Evolutionary conservation across 2,888 invertebrate genomes (phyloP), one percentile per base, ranked within the genome.

Genomic region (Andrena chrysosceles): DNA sequence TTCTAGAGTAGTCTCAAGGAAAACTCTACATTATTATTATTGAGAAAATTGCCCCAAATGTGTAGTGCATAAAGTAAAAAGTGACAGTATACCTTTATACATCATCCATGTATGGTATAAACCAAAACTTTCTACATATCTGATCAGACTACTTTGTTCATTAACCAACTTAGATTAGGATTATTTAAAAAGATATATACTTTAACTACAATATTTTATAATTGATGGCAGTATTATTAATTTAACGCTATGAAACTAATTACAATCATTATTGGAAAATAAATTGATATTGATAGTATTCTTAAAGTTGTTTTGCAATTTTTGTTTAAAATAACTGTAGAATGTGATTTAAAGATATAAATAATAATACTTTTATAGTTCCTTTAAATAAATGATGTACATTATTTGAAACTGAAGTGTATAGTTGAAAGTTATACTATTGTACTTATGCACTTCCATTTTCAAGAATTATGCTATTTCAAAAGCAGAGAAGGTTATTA

Each of bases 1-100:
- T 80, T 60, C 68, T 85, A 82, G 83, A 88, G 76, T 85, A 88
- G 85, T 83, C 54, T 82, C 77, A 68, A 78, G 67, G 49, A 56
- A 35, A 48, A 72, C 54, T 80, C 52, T 62, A 67, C 67, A 76
- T 67, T 73, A 52, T 67, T 54, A 76, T 75, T 62, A 52, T 75
- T 67, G 49, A 42, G 60, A 23, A 42, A 64, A 75, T 23, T 77
- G 16, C 10, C 23, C 26, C 13, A 23, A 23, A 49, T 49, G 33
- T 66, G 66, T 52, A 56, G 42, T 76, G 52, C 42, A 70, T 70
- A 76, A 69, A 76, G 75, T 70, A 20, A 42, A 16, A 63, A 23
- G 10, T 63, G 10, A 42, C 60, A 68, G n/a, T 35, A 26, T 13
- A 13, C 26, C 26, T 56, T 56, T 35, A 23, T 35, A 23, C n/a